These are phyloP conservation scores for Cantharis lateralis DNA, from an alignment of 2,888 invertebrate genomes.

Conservation along the genomic window DNA sequence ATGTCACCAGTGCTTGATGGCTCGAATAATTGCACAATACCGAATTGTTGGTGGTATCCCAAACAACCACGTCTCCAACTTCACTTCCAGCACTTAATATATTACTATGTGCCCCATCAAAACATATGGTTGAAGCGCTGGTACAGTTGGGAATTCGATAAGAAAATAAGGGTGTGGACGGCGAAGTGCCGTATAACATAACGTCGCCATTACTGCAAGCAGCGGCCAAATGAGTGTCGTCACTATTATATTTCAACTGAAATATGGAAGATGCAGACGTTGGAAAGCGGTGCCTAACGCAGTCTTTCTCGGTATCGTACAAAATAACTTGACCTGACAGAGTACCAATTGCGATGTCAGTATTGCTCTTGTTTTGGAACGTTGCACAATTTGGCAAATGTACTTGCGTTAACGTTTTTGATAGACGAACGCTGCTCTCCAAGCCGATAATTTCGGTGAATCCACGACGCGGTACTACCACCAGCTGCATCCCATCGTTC, in stretches of 20 bases:
- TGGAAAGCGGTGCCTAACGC: constrained; percentile 46
- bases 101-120: constrained; percentile 46
- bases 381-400: constrained; percentile 50
- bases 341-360: constrained; percentile 47
- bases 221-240: constrained; percentile 50
- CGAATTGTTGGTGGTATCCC: constrained; percentile 50
- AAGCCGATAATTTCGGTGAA: constrained; percentile 50
- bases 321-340: constrained; percentile 47
- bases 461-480: constrained; percentile 49
- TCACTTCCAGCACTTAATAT: constrained; percentile 49
- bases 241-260: constrained; percentile 47
- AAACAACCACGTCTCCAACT: constrained; percentile 50
- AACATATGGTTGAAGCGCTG: constrained; percentile 44
- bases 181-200: constrained; percentile 46
- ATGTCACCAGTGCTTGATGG: constrained; percentile 64
- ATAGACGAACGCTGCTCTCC: constrained; percentile 45
- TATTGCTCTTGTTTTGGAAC: constrained; percentile 51
- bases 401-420: constrained; percentile 48
- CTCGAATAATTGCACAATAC: constrained; percentile 46
- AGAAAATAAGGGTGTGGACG: constrained; percentile 42
- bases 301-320: constrained; percentile 50
- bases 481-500: constrained; percentile 53
- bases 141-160: constrained; percentile 48
- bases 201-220: constrained; percentile 49
- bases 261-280: constrained; percentile 42